Conservation (phyloP, 2,797 vertebrate genomes). For the Protosalanx chinensis region DNA sequence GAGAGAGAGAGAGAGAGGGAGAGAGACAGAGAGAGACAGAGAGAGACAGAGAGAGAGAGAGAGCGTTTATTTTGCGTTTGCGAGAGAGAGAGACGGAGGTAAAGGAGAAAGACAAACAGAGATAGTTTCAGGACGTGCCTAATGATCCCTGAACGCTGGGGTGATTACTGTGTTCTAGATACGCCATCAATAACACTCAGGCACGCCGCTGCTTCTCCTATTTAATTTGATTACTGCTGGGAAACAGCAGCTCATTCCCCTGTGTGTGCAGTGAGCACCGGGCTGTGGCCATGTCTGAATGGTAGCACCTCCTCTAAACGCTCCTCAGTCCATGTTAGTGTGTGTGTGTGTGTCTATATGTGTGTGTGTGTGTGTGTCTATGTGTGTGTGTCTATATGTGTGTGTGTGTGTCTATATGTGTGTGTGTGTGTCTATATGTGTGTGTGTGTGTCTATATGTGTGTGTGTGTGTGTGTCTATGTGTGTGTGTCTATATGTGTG, state of each 20-base stretch:
- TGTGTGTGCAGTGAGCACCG: background rate
- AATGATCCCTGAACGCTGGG: slow-evolving; percentile 27
- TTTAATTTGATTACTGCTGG: too few relatives aligned
- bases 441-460: slow-evolving; percentile 13
- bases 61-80: too few relatives aligned
- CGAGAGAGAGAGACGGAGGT: slow-evolving; percentile 5
- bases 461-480: slow-evolving; percentile 17
- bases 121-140: background rate
- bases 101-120: slow-evolving; percentile 29
- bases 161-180: slow-evolving; percentile 26
- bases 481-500: slow-evolving; percentile 5
- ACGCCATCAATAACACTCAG: slow-evolving; percentile 18
- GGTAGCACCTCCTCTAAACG: too few relatives aligned
- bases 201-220: too few relatives aligned
- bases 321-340: background rate
- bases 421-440: slow-evolving; percentile 12
- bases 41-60: background rate
- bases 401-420: slow-evolving; percentile 16
- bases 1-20: background rate
- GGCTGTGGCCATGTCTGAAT: too few relatives aligned
- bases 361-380: too few relatives aligned
- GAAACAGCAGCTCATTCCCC: too few relatives aligned
- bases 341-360: background rate
- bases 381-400: too few relatives aligned
- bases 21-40: background rate